phyloP scores from a whole-genome alignment of 2,113 vertebrate genomes.

The Rhabdornis inornatus region DNA sequence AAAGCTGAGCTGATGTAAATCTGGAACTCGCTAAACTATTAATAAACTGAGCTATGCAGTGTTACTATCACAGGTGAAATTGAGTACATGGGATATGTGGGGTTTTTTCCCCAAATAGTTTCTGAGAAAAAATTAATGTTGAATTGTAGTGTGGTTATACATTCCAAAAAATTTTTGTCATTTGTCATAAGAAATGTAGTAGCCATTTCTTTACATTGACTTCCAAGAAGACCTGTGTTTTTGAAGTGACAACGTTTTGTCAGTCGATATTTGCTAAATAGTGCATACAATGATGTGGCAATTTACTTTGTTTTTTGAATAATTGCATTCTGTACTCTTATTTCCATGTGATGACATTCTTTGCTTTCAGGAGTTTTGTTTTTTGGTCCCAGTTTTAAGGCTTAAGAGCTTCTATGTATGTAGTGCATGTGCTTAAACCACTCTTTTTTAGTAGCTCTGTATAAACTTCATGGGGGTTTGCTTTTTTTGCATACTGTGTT shows the following conservation, averaged over 20 bases:
- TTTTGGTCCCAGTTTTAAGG: neutral
- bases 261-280: neutral
- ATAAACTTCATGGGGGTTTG: neutral
- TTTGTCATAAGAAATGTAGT: neutral
- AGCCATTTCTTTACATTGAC: neutral
- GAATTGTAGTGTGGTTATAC: neutral
- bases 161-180: neutral
- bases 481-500: neutral
- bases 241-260: neutral
- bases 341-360: neutral
- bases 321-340: neutral
- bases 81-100: neutral
- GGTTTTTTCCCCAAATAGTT: neutral
- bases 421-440: neutral
- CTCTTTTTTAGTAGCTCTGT: neutral
- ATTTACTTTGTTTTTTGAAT: neutral
- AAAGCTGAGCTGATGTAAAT: neutral
- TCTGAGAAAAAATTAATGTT: neutral
- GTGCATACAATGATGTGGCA: neutral
- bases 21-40: neutral
- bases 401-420: neutral
- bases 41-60: neutral
- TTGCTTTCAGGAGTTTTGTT: neutral
- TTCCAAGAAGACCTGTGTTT: neutral
- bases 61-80: neutral